Evolutionary conservation across 2,113 vertebrate genomes (phyloP).

Genomic region (Chionis minor): DNA sequence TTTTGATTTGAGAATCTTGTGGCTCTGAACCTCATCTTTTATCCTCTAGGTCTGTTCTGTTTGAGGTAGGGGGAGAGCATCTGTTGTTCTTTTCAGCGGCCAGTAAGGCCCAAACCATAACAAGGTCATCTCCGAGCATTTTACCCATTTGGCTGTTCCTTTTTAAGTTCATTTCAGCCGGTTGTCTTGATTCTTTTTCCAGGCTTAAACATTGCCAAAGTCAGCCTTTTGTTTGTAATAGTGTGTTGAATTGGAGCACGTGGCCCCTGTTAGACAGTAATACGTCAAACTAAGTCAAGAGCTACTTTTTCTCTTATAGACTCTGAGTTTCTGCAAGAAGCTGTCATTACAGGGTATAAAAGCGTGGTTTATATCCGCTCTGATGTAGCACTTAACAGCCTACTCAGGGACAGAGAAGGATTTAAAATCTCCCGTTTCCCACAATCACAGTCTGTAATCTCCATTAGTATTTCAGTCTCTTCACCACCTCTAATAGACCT

Average conservation of each 20-base stretch:
- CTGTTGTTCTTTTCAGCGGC: too few relatives aligned
- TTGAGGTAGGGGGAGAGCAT: too few relatives aligned
- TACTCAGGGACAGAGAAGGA: not conserved
- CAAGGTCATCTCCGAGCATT: not conserved
- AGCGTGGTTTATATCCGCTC: not conserved
- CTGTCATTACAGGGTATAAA: not conserved
- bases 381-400: not conserved
- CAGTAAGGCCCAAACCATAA: too few relatives aligned
- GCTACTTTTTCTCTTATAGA: not conserved
- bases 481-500: not conserved
- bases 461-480: conserved; percentile 15
- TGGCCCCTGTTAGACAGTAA: not conserved
- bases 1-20: not conserved
- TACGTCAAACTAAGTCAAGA: not conserved
- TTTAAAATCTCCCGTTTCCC: conserved; percentile 4
- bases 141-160: not conserved
- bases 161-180: not conserved
- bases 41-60: not conserved
- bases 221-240: not conserved
- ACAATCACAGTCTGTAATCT: not conserved
- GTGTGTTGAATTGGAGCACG: not conserved
- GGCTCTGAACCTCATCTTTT: not conserved
- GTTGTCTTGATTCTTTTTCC: not conserved
- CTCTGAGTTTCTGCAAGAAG: not conserved
- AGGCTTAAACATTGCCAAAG: not conserved